A percentile compares a stretch with the other conserved stretches of the same genome.
Evolutionary conservation across 2,113 vertebrate species (phyloP).

Genomic region (Fulica atra): DNA sequence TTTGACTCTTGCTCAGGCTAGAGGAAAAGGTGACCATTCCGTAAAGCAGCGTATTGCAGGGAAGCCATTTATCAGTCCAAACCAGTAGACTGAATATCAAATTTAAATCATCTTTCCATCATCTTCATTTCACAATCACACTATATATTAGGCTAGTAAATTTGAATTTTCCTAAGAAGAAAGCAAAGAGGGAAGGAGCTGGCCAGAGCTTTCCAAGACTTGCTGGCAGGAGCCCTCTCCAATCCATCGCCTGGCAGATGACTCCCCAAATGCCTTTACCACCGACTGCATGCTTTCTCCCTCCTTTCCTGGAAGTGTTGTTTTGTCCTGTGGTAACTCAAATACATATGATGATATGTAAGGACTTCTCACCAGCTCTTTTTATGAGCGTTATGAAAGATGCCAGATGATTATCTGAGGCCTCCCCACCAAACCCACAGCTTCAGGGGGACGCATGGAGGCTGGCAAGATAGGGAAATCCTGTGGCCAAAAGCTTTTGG

Average conservation of each 20-base stretch:
- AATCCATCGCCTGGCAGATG: neutral
- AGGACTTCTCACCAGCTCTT: neutral
- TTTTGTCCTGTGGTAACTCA: neutral
- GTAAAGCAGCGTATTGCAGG: neutral
- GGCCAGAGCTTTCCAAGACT: neutral
- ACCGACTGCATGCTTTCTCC: neutral
- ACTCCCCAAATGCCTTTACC: neutral
- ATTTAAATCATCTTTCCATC: neutral
- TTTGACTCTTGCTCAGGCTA: neutral
- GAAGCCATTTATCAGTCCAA: neutral
- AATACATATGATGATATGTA: neutral
- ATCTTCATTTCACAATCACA: neutral
- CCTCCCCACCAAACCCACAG: neutral
- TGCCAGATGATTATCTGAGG: slow-evolving; percentile 23
- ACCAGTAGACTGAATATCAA: neutral
- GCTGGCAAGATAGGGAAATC: slow-evolving; percentile 19
- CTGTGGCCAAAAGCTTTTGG: slow-evolving; percentile 23
- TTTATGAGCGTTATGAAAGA: neutral
- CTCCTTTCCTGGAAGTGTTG: neutral
- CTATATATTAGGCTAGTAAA: neutral
- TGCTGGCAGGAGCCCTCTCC: neutral
- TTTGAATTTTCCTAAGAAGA: neutral
- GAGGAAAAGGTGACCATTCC: neutral
- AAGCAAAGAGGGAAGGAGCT: neutral
- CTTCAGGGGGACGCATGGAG: neutral